A percentile compares a stretch with the other conserved stretches of the same genome.
phyloP scores from a whole-genome alignment of 2,797 vertebrate genomes.

The Limosa lapponica region DNA sequence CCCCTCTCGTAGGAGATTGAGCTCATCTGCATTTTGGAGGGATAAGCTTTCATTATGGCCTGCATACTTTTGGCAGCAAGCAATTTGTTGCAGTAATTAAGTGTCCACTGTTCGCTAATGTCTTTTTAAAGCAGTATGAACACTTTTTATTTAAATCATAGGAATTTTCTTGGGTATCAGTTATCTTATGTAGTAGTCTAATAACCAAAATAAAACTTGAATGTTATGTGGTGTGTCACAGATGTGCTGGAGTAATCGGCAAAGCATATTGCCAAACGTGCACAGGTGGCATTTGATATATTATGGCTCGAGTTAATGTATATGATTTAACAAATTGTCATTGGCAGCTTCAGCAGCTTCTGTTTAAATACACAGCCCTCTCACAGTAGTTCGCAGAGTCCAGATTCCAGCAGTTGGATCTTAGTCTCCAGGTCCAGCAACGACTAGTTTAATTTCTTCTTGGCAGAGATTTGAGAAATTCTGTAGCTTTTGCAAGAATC shows the following conservation, averaged over 20 bases:
- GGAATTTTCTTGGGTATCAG: not conserved
- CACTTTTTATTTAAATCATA: not conserved
- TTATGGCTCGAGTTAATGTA: not conserved
- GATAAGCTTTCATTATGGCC: conserved; percentile 11
- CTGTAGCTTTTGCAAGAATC: conserved; percentile 47
- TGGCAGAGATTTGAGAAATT: conserved; percentile 40
- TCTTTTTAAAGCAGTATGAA: not conserved
- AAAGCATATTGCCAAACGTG: conserved; percentile 3
- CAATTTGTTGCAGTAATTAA: conserved; percentile 15
- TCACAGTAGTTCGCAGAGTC: not conserved
- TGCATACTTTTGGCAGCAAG: not conserved
- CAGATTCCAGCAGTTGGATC: conserved; percentile 5
- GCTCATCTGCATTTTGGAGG: not conserved
- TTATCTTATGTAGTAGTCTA: not conserved
- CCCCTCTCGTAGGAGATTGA: not conserved
- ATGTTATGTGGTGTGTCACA: not conserved
- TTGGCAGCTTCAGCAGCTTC: conserved; percentile 41
- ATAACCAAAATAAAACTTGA: conserved; percentile 12
- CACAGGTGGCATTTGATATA: conserved; percentile 37
- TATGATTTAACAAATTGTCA: conserved; percentile 42
- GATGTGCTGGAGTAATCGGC: conserved; percentile 29
- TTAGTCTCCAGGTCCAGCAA: conserved; percentile 18
- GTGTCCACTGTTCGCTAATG: not conserved
- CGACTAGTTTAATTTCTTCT: conserved; percentile 40
- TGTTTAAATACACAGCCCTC: conserved; percentile 9